phyloP scores from a whole-genome alignment of 1,140 invertebrate genomes.

The Brevipalpus yothersi region DNA sequence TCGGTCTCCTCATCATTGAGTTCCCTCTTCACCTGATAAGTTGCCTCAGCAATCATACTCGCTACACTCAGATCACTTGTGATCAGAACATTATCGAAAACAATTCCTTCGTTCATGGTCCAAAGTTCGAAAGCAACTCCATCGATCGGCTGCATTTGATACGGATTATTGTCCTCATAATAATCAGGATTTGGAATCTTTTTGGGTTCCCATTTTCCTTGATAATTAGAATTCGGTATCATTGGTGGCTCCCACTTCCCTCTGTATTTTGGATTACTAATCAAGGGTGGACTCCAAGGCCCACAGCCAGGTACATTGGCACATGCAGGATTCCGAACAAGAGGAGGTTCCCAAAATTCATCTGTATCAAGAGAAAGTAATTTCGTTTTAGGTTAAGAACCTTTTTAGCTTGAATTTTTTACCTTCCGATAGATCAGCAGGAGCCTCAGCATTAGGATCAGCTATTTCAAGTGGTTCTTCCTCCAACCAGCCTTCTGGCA shows the following conservation, averaged over 20 bases:
- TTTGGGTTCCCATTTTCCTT: constrained; percentile 68
- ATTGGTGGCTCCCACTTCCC: constrained; percentile 72
- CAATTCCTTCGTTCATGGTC: constrained; percentile 83
- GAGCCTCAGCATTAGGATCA: constrained; percentile 62
- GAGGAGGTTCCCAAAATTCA: constrained; percentile 90
- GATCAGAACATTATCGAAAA: constrained; percentile 86
- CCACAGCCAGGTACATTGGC: constrained; percentile 65
- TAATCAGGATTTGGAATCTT: constrained; percentile 70
- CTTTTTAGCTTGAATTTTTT: not conserved
- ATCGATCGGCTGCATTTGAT: constrained; percentile 61
- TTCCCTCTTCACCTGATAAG: constrained; percentile 56
- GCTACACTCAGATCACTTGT: constrained; percentile 55
- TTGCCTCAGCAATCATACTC: constrained; percentile 49
- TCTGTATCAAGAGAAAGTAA: constrained; percentile 47
- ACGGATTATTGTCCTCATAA: constrained; percentile 74
- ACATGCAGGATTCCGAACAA: constrained; percentile 63
- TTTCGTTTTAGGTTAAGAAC: constrained; percentile 1
- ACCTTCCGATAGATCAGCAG: constrained; percentile 84
- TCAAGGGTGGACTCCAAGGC: constrained; percentile 53
- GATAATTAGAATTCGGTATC: constrained; percentile 80
- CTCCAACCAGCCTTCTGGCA: constrained; percentile 81
- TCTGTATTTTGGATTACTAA: constrained; percentile 73
- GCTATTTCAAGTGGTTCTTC: constrained; percentile 66
- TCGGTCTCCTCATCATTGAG: constrained; percentile 50
- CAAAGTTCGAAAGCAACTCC: constrained; percentile 77